phyloP scores from a whole-genome alignment of 30 jellyfish, hydroid and myxozoan species.

The Pelagia noctiluca region DNA sequence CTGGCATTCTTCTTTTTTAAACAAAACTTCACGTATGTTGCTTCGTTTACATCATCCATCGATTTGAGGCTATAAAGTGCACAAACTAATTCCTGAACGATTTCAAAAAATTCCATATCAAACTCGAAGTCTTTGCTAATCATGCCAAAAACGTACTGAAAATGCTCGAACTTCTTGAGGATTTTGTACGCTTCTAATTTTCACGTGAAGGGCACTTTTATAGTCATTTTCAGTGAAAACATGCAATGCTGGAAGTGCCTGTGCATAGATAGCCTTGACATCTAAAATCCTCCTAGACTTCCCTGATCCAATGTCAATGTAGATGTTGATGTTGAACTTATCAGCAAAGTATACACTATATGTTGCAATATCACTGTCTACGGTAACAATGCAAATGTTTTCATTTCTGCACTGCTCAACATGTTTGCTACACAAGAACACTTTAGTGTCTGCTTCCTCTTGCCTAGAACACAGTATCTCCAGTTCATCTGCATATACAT shows the following conservation, averaged over 20 bases:
- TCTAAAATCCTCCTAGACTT: background rate
- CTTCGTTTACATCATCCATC: constrained; percentile 21
- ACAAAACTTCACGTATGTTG: constrained; percentile 34
- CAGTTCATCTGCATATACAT: background rate
- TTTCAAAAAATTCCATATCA: too few species aligned
- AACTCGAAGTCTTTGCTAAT: too few species aligned
- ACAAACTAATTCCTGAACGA: too few species aligned
- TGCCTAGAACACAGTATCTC: background rate
- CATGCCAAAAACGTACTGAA: too few species aligned
- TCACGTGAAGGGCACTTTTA: too few species aligned
- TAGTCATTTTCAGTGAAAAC: too few species aligned
- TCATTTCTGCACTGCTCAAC: background rate
- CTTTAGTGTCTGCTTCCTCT: constrained; percentile 11
- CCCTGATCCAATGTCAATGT: constrained; percentile 1
- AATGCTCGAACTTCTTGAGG: too few species aligned
- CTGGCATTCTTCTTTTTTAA: constrained; percentile 25
- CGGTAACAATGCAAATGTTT: constrained; percentile 34
- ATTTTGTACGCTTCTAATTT: too few species aligned
- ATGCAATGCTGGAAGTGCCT: too few species aligned
- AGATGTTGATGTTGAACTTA: background rate
- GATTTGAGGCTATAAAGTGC: too few species aligned
- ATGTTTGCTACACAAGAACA: constrained; percentile 36
- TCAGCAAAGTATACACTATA: constrained; percentile 8
- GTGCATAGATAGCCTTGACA: constrained; percentile 2
- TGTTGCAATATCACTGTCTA: constrained; percentile 34